phyloP scores from a whole-genome alignment of 2,113 vertebrate genomes.

The Garra rufa region DNA sequence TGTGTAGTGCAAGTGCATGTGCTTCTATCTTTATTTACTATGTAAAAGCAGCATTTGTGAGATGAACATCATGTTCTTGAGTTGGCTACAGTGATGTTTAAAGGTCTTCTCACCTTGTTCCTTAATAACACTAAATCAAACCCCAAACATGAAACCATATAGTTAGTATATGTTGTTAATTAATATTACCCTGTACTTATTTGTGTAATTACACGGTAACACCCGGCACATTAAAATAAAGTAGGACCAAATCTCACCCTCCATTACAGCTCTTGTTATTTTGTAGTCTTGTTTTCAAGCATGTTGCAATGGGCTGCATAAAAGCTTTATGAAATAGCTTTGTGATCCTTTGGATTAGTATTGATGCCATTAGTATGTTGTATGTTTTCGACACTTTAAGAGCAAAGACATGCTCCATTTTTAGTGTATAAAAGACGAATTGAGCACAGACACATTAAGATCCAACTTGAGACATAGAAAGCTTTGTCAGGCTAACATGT shows the following conservation, averaged over 20 bases:
- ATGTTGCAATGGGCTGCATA: background rate
- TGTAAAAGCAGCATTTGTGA: background rate
- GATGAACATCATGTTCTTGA: background rate
- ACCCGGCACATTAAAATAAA: background rate
- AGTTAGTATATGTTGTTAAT: background rate
- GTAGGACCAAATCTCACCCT: background rate
- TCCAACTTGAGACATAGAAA: background rate
- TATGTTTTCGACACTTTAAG: background rate
- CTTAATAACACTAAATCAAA: background rate
- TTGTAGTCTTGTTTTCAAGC: background rate
- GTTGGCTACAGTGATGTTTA: background rate
- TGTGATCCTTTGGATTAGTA: background rate
- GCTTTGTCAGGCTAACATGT: background rate
- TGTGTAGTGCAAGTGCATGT: background rate
- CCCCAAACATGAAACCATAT: background rate
- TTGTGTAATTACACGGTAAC: background rate
- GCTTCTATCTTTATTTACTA: background rate
- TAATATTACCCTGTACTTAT: background rate
- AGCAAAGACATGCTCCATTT: background rate
- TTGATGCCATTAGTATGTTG: background rate
- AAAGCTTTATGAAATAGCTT: background rate
- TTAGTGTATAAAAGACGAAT: background rate
- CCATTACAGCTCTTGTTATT: background rate
- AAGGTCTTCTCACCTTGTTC: too few species aligned
- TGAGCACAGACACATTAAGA: background rate